Evolutionary conservation across 1,140 invertebrate species (phyloP).

Genomic region (Caenorhabditis briggsae): DNA sequence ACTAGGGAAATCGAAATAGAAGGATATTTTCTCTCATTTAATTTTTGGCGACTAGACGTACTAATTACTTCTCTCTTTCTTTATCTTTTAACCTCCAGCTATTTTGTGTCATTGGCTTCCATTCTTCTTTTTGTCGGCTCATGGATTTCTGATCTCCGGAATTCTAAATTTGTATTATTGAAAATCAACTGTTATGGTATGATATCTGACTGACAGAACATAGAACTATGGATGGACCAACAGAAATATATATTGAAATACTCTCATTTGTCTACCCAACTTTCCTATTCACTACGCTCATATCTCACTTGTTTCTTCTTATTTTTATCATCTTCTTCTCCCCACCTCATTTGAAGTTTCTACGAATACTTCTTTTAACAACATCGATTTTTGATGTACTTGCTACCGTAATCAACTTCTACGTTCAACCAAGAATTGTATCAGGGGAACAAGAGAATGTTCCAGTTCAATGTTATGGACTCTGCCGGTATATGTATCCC

Average conservation of each 20-base stretch:
- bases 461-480: neutral
- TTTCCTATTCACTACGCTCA: neutral
- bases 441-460: neutral
- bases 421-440: slow-evolving; percentile 28
- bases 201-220: no score
- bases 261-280: neutral
- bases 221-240: neutral
- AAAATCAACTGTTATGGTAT: no score
- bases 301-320: neutral
- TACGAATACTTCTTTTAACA: neutral
- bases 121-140: neutral
- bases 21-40: no score
- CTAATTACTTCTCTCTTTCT: no score
- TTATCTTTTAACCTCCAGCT: no score
- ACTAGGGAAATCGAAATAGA: no score
- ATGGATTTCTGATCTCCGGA: neutral
- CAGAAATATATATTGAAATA: neutral
- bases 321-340: slow-evolving; percentile 27
- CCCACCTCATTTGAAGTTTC: neutral
- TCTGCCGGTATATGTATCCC: neutral
- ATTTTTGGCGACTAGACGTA: no score
- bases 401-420: neutral
- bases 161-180: neutral
- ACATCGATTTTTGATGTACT: slow-evolving; percentile 10
- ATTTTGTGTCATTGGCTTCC: neutral